Base-by-base conservation (phyloP, 2,797 vertebrate species). In the Pipistrellus pipistrellus region DNA sequence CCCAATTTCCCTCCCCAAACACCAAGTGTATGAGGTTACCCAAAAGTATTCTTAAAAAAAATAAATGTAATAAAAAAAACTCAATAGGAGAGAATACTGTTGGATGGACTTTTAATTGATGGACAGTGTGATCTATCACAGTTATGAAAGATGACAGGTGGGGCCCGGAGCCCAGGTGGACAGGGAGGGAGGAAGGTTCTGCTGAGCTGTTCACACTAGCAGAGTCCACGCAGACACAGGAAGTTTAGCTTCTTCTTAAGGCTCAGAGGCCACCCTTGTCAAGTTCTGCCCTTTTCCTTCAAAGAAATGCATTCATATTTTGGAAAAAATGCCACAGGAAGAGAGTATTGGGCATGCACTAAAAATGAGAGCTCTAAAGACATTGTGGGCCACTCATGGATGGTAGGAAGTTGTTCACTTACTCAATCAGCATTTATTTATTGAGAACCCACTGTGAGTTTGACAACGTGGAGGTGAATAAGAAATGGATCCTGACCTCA, bases 121-220 rank as follows among this genome's bases (percentile, higher is more conserved):
- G 38, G 44, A 48, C 3, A 73, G 15, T 38, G 25, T 1, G 9
- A n/a, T 59, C 48, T 38, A 14, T 6, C 38, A 5, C 0, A 30
- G 11, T 20, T 35, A 30, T 25, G 46, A 35, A 57, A 27, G 32
- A 75, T 64, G 38, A 12, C 1, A 38, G 20, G 30, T 3, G 3
- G 18, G 4, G 14, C 44, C 17, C 0, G 0, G 15, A 72, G 15
- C 2, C 4, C 55, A 20, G 0, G 0, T 1, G 32, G 21, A 17
- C 12, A 46, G n/a, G 5, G 13, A 30, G 12, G 25, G 8, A 62
- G 20, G 46, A 64, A 57, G 21, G 9, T 44, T 73, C 64, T 55
- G 41, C n/a, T 35, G 44, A 46, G 8, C 4, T 41, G 20, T 35
- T 21, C 32, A 46, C 3, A 4, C 14, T 72, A 48, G 18, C 21